Base-by-base conservation (phyloP, 1,140 invertebrate species). In the Aradophagus sp. region DNA sequence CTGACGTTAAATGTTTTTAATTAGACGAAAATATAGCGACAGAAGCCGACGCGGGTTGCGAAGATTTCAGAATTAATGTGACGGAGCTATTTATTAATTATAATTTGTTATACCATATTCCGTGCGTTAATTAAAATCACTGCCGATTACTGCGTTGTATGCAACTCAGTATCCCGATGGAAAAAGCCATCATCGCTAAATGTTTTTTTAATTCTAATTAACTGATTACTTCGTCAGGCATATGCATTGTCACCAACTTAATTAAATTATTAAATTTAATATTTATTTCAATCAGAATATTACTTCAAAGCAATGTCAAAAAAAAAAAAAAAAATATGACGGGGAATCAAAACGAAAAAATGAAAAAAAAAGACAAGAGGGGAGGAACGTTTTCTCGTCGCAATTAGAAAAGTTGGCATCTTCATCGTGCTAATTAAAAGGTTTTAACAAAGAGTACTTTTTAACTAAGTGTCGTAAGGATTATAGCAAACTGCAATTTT, bases 381-480 rank as follows among this genome's bases (percentile, higher is more conserved):
- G 16, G 14, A 20, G 32, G 8, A 12, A 16, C 44, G 20, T 52
- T 66, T 52, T 50, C 45, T 35, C 39, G 31, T 44, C 12, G 65
- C 65, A 68, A 68, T 68, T 59, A 59, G 48, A 68, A 68, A 68
- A 68, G 65, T 59, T 68, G 53, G 42, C 65, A 68, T 68, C 53
- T 68, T 68, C 65, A 53, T 59, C 65, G 34, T 59, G 65, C 65
- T 68, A 68, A 68, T 68, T 68, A 68, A 68, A 68, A 59, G 53
- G 55, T 68, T 68, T 68, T 59, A 59, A 68, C 65, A 68, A 68
- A 68, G 65, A 53, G 41, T 68, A 66, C 62, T 68, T 68, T 68
- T 68, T 53, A 59, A 59, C 55, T 59, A 59, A 68, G 65, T 68
- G 65, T 68, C 55, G 53, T 53, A 59, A 68, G 55, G 47, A 68